A percentile compares a stretch with the other conserved stretches of the same genome.
Conservation (phyloP, 2,113 vertebrate species). For the Hystrix cristata region DNA sequence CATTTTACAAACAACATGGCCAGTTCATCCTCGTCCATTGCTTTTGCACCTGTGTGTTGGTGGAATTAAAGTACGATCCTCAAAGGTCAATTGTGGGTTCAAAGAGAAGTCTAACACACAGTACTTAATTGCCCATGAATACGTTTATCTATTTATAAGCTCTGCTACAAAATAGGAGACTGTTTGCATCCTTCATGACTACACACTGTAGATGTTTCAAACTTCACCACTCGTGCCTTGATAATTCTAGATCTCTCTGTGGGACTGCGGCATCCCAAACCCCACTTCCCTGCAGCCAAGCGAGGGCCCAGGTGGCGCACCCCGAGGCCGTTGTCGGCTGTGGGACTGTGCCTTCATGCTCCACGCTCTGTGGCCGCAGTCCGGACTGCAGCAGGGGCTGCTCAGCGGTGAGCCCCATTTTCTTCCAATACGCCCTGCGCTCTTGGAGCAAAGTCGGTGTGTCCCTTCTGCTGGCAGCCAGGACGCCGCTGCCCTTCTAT, state of each 20-base stretch:
- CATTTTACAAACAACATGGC: neutral
- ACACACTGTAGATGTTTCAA: neutral
- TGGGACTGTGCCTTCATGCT: neutral
- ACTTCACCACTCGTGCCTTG: neutral
- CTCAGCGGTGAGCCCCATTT: neutral
- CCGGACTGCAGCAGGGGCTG: neutral
- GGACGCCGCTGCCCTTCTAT: neutral
- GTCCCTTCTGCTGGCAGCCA: neutral
- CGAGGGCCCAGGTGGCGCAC: neutral
- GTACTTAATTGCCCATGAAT: neutral
- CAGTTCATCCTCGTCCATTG: neutral
- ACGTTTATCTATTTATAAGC: neutral
- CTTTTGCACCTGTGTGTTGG: neutral
- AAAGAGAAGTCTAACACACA: neutral
- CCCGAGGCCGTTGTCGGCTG: too few relatives aligned
- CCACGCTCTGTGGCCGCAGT: neutral
- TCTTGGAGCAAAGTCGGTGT: neutral
- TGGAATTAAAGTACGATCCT: neutral
- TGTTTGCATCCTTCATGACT: neutral
- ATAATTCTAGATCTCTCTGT: neutral
- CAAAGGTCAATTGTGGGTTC: neutral
- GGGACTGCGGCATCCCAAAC: neutral
- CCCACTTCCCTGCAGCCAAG: neutral
- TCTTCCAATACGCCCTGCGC: neutral
- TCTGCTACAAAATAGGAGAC: neutral